A percentile compares a stretch with the other conserved stretches of the same genome.
phyloP scores from a whole-genome alignment of 2,797 vertebrate genomes.

The Oryzias sinensis region DNA sequence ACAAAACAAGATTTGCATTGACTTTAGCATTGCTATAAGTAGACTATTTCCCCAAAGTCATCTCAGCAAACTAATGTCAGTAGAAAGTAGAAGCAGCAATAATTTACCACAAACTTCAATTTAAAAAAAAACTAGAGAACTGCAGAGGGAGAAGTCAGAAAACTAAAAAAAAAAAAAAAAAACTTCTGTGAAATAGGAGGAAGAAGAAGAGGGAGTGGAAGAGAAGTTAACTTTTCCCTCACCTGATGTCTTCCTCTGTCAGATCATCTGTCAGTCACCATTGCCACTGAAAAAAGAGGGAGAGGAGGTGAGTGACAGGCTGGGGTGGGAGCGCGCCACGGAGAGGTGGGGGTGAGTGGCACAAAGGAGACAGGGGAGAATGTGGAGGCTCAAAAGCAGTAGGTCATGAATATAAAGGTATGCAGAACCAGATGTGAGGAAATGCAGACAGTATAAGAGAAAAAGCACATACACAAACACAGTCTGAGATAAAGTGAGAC shows the following conservation, averaged over 20 bases:
- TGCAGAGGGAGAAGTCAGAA: conserved; percentile 44
- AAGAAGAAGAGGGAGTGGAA: conserved; percentile 6
- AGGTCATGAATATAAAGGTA: conserved; percentile 51
- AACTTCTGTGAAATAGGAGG: conserved; percentile 19
- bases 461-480: conserved; percentile 17
- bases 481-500: conserved; percentile 32
- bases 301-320: conserved; percentile 45
- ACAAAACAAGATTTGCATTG: background rate
- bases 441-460: conserved; percentile 27
- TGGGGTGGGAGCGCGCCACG: conserved; percentile 29
- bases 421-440: conserved; percentile 27
- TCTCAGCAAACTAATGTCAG: background rate
- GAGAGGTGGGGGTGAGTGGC: conserved; percentile 30
- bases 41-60: background rate
- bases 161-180: conserved; percentile 26
- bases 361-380: conserved; percentile 29
- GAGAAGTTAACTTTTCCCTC: conserved; percentile 58
- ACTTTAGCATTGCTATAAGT: background rate
- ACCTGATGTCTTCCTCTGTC: conserved; percentile 78
- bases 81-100: conserved; percentile 37
- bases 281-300: conserved; percentile 55
- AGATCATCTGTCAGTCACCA: conserved; percentile 81
- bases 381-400: conserved; percentile 31
- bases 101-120: background rate
- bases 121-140: conserved; percentile 21